Evolutionary conservation across 2,797 vertebrate species (phyloP).

Genomic region (Eulemur coronatus): DNA sequence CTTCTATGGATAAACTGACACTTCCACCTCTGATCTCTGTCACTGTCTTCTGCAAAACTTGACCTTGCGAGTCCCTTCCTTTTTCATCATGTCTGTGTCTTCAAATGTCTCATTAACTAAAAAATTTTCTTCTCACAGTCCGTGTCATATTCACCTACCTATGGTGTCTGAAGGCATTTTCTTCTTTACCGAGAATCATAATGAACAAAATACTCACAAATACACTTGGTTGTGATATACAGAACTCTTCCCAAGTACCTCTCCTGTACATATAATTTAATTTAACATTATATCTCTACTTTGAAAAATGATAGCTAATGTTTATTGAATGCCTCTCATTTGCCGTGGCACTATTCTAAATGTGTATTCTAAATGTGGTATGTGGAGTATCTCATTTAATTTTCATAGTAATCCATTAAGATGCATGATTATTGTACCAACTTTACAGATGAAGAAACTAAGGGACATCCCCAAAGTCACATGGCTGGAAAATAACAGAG

Average conservation of each 20-base stretch:
- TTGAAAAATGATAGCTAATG: background rate
- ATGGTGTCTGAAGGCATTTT: background rate
- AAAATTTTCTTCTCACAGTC: background rate
- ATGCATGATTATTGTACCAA: background rate
- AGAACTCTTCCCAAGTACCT: background rate
- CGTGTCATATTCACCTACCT: background rate
- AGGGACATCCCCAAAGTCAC: background rate
- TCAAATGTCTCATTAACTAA: background rate
- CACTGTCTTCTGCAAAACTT: background rate
- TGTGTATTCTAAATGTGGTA: background rate
- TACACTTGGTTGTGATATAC: background rate
- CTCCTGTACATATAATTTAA: background rate
- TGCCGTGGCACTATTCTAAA: background rate
- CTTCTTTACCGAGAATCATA: background rate
- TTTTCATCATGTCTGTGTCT: background rate
- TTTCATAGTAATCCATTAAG: background rate
- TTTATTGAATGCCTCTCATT: background rate
- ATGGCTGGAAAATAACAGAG: background rate
- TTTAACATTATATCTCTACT: background rate
- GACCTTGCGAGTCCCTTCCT: background rate
- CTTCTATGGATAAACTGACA: background rate
- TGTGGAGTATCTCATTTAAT: background rate
- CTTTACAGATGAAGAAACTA: background rate
- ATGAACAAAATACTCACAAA: background rate
- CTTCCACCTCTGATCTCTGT: rapidly evolving